These are phyloP conservation scores for Pteronotus mesoamericanus DNA, from an alignment of 2,797 vertebrate genomes.

Conservation along the genomic window DNA sequence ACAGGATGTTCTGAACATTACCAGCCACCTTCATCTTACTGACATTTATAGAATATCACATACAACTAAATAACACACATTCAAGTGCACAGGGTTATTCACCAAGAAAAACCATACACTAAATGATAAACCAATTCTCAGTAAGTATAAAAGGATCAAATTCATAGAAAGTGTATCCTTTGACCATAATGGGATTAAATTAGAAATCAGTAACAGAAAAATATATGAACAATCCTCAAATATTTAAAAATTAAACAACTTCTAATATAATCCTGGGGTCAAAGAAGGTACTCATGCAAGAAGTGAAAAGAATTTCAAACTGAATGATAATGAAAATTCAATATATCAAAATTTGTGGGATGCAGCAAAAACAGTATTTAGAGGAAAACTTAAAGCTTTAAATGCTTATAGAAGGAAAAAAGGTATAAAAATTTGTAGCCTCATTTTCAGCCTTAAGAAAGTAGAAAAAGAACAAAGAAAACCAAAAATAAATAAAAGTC, in stretches of 20 bases:
- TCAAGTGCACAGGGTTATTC: neutral
- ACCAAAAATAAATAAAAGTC: neutral
- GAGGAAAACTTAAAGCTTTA: neutral
- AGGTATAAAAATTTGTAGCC: neutral
- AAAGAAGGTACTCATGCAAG: neutral
- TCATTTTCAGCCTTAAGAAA: neutral
- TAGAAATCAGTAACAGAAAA: neutral
- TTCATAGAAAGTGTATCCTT: neutral
- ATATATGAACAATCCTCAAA: neutral
- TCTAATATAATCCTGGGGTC: neutral
- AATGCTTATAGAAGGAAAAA: neutral
- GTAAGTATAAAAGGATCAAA: neutral
- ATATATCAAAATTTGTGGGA: neutral
- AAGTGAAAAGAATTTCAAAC: neutral
- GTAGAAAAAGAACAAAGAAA: neutral
- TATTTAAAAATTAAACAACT: neutral
- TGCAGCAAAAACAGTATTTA: neutral
- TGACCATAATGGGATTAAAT: neutral
- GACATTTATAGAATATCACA: neutral
- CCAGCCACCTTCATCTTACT: neutral
- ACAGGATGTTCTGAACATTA: neutral
- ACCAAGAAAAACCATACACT: neutral
- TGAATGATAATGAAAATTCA: slow-evolving; percentile 5
- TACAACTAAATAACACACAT: neutral
- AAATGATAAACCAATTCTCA: neutral